These are phyloP conservation scores for Microtus oregoni DNA, from an alignment of 2,113 vertebrate species.

Conservation along the genomic window DNA sequence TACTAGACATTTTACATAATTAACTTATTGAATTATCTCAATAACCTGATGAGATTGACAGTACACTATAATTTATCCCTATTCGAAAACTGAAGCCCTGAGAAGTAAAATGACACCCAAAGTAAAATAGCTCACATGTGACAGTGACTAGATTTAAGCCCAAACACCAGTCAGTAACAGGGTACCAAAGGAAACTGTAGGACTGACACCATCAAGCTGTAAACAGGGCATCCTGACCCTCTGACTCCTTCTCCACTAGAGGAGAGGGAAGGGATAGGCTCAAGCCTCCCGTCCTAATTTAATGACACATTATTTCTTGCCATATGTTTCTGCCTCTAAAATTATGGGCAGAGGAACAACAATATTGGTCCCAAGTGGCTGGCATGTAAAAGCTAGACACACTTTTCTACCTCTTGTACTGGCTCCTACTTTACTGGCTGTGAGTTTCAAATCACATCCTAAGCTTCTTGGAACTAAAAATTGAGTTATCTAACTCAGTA, in stretches of 20 bases:
- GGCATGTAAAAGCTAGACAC: conserved; percentile 9
- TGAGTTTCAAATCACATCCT: conserved; percentile 64
- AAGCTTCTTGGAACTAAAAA: conserved; percentile 72
- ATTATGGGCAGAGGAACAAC: background rate
- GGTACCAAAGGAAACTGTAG: background rate
- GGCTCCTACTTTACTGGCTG: conserved; percentile 35
- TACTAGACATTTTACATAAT: background rate
- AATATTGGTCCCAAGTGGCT: background rate
- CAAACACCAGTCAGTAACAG: conserved; percentile 14
- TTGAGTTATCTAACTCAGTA: conserved; percentile 67
- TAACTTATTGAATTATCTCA: conserved; percentile 45
- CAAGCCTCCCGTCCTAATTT: background rate
- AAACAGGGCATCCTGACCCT: background rate
- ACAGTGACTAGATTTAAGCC: conserved; percentile 32
- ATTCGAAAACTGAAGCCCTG: conserved; percentile 38
- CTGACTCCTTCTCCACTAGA: background rate
- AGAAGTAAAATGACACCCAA: background rate
- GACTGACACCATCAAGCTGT: background rate
- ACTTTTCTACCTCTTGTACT: conserved; percentile 28
- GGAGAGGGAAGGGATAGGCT: background rate
- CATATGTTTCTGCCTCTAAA: background rate
- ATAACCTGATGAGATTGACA: conserved; percentile 6
- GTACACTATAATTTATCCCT: background rate
- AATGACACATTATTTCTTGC: conserved; percentile 12
- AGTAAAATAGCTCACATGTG: background rate